Evolutionary conservation across 2,113 vertebrate species (phyloP).

Genomic region (Maccullochella peelii): DNA sequence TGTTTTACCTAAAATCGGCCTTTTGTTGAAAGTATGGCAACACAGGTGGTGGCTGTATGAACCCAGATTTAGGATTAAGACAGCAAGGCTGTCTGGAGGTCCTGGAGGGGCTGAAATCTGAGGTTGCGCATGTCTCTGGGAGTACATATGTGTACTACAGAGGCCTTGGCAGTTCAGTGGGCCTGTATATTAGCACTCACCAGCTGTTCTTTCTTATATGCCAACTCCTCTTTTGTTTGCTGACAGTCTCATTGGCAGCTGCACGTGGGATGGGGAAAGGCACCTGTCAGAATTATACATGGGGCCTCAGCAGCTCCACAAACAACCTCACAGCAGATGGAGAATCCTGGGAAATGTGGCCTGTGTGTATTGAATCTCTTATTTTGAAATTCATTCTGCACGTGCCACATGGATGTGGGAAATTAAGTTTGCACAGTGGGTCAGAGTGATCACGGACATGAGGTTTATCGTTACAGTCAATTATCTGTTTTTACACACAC

Average conservation of each 20-base stretch:
- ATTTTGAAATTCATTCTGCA: conserved; percentile 48
- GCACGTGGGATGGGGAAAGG: conserved; percentile 65
- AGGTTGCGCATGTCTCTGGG: conserved; percentile 43
- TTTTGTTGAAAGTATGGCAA: conserved; percentile 32
- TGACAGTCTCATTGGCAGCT: conserved; percentile 75
- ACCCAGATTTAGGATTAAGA: conserved; percentile 67
- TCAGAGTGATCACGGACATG: background rate
- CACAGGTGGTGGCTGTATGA: conserved; percentile 55
- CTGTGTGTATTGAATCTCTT: conserved; percentile 38
- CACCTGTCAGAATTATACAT: conserved; percentile 75
- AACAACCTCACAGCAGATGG: conserved; percentile 69
- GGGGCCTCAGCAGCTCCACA: conserved; percentile 57
- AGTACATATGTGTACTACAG: conserved; percentile 42
- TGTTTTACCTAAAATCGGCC: conserved; percentile 20
- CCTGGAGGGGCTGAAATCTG: conserved; percentile 36
- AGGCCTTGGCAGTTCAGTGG: conserved; percentile 56
- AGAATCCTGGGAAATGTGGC: conserved; percentile 49
- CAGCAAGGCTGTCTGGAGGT: conserved; percentile 35
- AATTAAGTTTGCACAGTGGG: conserved; percentile 26
- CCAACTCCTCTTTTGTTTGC: conserved; percentile 75
- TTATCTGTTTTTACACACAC: conserved; percentile 16
- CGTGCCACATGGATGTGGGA: conserved; percentile 4
- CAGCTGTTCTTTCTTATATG: conserved; percentile 75
- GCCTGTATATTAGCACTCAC: conserved; percentile 62
- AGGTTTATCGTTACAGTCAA: background rate